Evolutionary conservation across 2,888 invertebrate genomes (phyloP), one percentile per base, ranked within the genome.

Genomic region (Carcina quercana): DNA sequence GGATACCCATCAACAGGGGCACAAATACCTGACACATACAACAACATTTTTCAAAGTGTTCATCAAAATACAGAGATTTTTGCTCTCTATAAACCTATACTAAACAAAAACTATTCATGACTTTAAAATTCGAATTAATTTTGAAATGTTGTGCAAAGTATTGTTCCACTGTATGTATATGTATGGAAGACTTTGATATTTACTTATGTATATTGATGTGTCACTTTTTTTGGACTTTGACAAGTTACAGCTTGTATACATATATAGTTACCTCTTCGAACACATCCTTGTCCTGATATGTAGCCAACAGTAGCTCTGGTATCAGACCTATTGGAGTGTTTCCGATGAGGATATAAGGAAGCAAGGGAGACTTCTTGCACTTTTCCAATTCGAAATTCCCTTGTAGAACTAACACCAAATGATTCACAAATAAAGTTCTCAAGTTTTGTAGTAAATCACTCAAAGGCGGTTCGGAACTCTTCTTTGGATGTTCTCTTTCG

Each of bases 401-500:
- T 85, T 87, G 65, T 32, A 86, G 61, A 50, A 85, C 72, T 55
- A 88, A 72, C 86, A 90, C 73, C 86, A 91, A 46, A 76, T 85
- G 63, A 48, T 78, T 72, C 43, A 85, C 79, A 24, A 88, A 59
- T 53, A 86, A 82, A 33, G 85, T 83, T 42, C 88, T 74, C 44
- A 88, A 56, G 53, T 73, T 85, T 38, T 80, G 76, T 32, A 94
- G 68, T 28, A 92, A 73, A 44, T 89, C 89, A 54, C 90, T 90
- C 40, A 93, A 64, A 4, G 92, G 92, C 2, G 91, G 91, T 43
- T 89, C 86, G 40, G 91, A 92, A 47, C 91, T 89, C 59, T 89
- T 88, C 80, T 92, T 93, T 12, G 93, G 89, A 59, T 92, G 87
- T 57, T 89, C 90, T 47, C 91, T 79, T 63, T 93, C 93, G 61